phyloP scores from a whole-genome alignment of 2,888 invertebrate species.

The Caenorhabditis becei region DNA sequence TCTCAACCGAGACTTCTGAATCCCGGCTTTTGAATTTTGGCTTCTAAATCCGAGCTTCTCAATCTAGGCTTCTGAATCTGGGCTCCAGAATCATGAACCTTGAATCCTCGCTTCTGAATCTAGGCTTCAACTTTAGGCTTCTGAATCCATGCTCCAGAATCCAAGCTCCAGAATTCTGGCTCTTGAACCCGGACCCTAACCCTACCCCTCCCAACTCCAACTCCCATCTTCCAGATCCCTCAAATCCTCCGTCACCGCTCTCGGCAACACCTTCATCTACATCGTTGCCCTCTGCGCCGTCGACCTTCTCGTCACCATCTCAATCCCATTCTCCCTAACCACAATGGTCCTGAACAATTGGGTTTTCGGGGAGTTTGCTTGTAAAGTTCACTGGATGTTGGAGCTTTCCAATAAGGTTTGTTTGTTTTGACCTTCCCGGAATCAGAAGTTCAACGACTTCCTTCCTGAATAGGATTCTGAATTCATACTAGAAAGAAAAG shows the following conservation, averaged over 20 bases:
- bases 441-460: background rate
- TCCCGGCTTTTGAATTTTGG: no score
- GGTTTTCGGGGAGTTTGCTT: conserved; percentile 71
- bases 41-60: no score
- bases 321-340: conserved; percentile 70
- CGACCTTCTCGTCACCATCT: conserved; percentile 71
- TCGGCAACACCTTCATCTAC: conserved; percentile 74
- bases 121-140: no score
- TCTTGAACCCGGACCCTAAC: no score
- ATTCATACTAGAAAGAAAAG: background rate
- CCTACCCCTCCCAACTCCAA: background rate
- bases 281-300: conserved; percentile 70
- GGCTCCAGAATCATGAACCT: no score
- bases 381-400: conserved; percentile 71
- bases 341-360: conserved; percentile 68
- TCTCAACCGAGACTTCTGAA: no score
- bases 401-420: conserved; percentile 73
- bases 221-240: conserved; percentile 63
- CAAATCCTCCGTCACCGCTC: conserved; percentile 72
- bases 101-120: no score
- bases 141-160: no score
- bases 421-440: background rate
- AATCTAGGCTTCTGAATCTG: no score
- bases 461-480: no score
- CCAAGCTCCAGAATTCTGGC: no score